Evolutionary conservation across 1,140 invertebrate species (phyloP).

Genomic region (Neodiprion lecontei): DNA sequence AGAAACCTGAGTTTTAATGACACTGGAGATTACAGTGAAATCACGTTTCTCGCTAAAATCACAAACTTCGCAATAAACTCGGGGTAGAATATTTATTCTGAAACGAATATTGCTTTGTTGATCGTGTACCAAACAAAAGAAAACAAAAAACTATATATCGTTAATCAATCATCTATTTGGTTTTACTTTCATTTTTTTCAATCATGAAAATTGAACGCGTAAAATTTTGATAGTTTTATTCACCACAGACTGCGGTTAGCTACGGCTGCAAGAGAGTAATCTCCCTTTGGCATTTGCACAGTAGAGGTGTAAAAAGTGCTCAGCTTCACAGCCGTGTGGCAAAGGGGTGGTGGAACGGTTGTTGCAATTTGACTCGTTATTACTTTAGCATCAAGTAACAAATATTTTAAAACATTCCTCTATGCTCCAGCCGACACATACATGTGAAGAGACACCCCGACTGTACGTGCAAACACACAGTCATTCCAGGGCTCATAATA

Average conservation of each 20-base stretch:
- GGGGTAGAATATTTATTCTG: not conserved
- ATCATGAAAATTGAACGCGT: too few relatives aligned
- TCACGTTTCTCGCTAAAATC: not conserved
- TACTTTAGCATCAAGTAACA: slow-evolving; percentile 4
- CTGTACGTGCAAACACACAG: not conserved
- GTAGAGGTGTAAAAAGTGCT: too few relatives aligned
- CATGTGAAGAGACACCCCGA: too few relatives aligned
- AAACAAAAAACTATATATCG: too few relatives aligned
- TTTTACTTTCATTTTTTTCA: too few relatives aligned
- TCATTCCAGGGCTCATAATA: not conserved
- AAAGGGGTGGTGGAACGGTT: not conserved
- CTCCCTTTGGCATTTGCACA: too few relatives aligned
- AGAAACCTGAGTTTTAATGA: not conserved
- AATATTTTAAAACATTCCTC: slow-evolving; percentile 1
- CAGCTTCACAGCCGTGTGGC: not conserved
- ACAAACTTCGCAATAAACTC: not conserved
- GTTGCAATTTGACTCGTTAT: slow-evolving; percentile 7
- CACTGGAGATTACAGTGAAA: not conserved
- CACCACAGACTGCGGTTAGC: too few relatives aligned
- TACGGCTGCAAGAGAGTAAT: too few relatives aligned
- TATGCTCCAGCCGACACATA: not conserved
- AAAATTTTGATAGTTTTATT: too few relatives aligned
- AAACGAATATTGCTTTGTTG: too few relatives aligned
- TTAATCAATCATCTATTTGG: too few relatives aligned
- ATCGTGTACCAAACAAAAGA: too few relatives aligned